Evolutionary conservation across 2,888 invertebrate genomes (phyloP), one percentile per base, ranked within the genome.

Genomic region (Eupithecia insigniata): DNA sequence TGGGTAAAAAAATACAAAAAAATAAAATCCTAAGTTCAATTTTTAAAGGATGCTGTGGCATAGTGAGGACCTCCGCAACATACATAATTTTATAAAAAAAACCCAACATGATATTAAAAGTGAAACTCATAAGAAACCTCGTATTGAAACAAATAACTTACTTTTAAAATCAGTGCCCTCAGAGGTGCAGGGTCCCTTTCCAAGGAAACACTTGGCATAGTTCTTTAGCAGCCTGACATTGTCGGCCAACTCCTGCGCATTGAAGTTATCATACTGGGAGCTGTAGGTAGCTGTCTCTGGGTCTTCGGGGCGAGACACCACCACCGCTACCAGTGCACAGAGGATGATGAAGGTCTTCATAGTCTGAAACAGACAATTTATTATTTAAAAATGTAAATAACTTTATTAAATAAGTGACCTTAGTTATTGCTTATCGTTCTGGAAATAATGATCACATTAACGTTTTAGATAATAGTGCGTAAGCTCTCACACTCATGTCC

Each of bases 151-250:
- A 18, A 60, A 30, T 18, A 36, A 89, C 95, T 95, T 89, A 97
- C 97, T 95, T 92, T 96, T 97, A 16, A 97, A 94, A 86, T 96
- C 96, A 55, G 90, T 87, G 73, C 96, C 97, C 83, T 97, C 97
- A 28, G 96, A 86, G 0, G 96, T 96, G 87, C 97, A 97, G 4
- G 95, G 95, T 28, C 96, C 96, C 67, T 92, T 83, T 6, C 92
- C 95, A 76, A 97, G 89, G 84, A 97, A 93, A 83, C 97, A 97
- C 65, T 96, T 95, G 34, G 95, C 93, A 81, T 97, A 97, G 83
- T 94, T 95, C 80, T 95, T 95, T 8, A 97, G 90, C 36, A 97
- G 89, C 30, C 97, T 95, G 5, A 94, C 90, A 84, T 96, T 97
- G 0, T 83, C 88, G 0, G 96, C 90, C 80, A 97, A 92, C 81